A percentile compares a stretch with the other conserved stretches of the same genome.
Conservation (phyloP, 2,797 vertebrate species). For the Ctenopoma kingsleyae region DNA sequence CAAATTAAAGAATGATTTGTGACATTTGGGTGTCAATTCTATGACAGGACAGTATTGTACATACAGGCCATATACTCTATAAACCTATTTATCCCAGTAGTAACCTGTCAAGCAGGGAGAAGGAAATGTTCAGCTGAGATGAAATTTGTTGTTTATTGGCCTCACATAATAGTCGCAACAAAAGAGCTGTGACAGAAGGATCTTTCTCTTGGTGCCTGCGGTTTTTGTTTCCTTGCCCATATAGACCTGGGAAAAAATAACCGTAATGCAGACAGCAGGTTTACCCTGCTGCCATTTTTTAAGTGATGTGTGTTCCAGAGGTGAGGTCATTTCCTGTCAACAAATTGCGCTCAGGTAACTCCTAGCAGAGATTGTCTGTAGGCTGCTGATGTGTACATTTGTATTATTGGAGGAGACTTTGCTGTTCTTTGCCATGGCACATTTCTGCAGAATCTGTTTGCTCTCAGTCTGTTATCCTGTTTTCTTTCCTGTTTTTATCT, state of each 20-base stretch:
- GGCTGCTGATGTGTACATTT: slow-evolving; percentile 15
- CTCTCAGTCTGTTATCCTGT: slow-evolving; percentile 12
- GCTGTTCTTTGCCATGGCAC: slow-evolving; percentile 25
- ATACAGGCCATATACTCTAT: slow-evolving; percentile 36
- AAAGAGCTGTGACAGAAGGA: slow-evolving; percentile 18
- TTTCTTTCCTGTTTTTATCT: not conserved
- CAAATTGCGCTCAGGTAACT: slow-evolving; percentile 25
- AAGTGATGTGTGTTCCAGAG: slow-evolving; percentile 1
- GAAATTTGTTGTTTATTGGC: slow-evolving; percentile 73
- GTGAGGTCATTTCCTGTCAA: slow-evolving; percentile 46
- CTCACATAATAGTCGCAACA: slow-evolving; percentile 47
- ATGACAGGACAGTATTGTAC: slow-evolving; percentile 40
- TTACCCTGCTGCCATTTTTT: slow-evolving; percentile 5
- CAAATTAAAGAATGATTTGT: slow-evolving; percentile 80
- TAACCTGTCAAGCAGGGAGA: slow-evolving; percentile 48
- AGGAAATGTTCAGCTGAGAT: slow-evolving; percentile 56
- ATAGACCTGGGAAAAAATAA: not conserved
- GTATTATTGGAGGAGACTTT: slow-evolving; percentile 27
- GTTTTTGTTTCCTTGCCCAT: slow-evolving; percentile 6
- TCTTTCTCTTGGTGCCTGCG: slow-evolving; percentile 16
- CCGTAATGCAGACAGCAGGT: not conserved
- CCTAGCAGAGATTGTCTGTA: not conserved
- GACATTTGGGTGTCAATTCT: slow-evolving; percentile 50
- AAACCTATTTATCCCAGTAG: slow-evolving; percentile 53
- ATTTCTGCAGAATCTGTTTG: slow-evolving; percentile 27